phyloP scores from a whole-genome alignment of 1,140 invertebrate genomes.

The Drosophila chauvacae region DNA sequence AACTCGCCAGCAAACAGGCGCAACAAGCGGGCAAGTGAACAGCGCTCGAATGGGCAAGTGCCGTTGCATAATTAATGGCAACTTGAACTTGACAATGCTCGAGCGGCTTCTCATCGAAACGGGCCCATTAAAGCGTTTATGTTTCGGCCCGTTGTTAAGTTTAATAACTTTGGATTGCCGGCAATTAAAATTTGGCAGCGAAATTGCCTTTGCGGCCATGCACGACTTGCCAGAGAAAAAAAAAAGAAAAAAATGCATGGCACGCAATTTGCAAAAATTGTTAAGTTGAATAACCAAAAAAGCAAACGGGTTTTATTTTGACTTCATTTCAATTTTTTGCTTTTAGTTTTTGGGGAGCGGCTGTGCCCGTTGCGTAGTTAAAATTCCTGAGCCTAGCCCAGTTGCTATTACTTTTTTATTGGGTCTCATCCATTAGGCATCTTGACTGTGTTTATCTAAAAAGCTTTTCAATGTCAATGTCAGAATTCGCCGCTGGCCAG shows the following conservation, averaged over 20 bases:
- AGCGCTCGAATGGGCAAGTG: constrained; percentile 31
- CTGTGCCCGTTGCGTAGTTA: constrained; percentile 47
- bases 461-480: constrained; percentile 78
- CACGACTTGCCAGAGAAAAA: constrained; percentile 49
- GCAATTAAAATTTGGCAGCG: constrained; percentile 65
- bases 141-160: constrained; percentile 61
- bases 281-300: constrained; percentile 76
- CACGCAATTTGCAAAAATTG: constrained; percentile 65
- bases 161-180: constrained; percentile 78
- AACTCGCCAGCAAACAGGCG: constrained; percentile 2
- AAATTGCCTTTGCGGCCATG: constrained; percentile 58
- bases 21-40: constrained; percentile 18
- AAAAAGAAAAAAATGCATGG: constrained; percentile 62
- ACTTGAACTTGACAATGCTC: constrained; percentile 78
- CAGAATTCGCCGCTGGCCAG: constrained; percentile 38
- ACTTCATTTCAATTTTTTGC: constrained; percentile 6
- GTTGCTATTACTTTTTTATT: constrained; percentile 2
- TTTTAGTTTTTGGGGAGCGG: constrained; percentile 53
- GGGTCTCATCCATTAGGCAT: constrained; percentile 42
- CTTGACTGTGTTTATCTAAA: constrained; percentile 27
- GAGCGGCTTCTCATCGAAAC: constrained; percentile 34
- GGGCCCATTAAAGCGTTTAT: constrained; percentile 59
- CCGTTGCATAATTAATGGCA: constrained; percentile 72
- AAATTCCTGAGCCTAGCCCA: constrained; percentile 54
- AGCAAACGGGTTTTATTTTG: constrained; percentile 49